Percentiles rank a stretch among this genome's conserved stretches.
These are phyloP conservation scores for Zaprionus gabonicus DNA, from an alignment of 1,140 invertebrate species.

Conservation along the genomic window DNA sequence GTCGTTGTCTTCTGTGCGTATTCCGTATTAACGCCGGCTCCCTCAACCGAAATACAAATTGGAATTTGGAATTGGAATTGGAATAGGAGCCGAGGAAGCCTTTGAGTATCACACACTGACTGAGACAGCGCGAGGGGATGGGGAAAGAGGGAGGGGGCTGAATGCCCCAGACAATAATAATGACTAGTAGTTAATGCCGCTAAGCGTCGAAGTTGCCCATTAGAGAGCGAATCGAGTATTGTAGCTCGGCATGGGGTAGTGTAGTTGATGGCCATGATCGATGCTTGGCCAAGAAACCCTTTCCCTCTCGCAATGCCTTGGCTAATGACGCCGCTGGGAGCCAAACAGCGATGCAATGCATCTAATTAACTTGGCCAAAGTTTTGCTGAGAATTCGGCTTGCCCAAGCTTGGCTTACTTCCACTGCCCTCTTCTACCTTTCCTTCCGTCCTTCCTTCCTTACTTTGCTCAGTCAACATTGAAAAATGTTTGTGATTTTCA, in stretches of 20 bases:
- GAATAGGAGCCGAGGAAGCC: slow-evolving; percentile 10
- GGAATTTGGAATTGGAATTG: slow-evolving; percentile 68
- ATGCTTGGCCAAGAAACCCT: slow-evolving; percentile 32
- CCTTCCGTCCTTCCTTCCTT: not conserved
- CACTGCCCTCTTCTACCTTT: not conserved
- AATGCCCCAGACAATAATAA: slow-evolving; percentile 77
- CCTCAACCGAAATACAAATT: slow-evolving; percentile 51
- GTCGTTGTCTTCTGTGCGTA: slow-evolving; percentile 41
- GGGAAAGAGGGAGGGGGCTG: not conserved
- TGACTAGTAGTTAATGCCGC: slow-evolving; percentile 76
- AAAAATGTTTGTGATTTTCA: slow-evolving; percentile 45
- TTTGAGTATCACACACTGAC: slow-evolving; percentile 31
- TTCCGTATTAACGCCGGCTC: slow-evolving; percentile 58
- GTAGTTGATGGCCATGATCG: slow-evolving; percentile 29
- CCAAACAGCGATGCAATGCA: slow-evolving; percentile 54
- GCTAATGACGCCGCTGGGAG: slow-evolving; percentile 69
- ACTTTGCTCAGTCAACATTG: slow-evolving; percentile 16
- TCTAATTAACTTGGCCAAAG: slow-evolving; percentile 64
- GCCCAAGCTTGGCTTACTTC: not conserved
- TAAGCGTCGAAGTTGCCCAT: slow-evolving; percentile 49
- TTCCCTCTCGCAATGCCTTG: not conserved
- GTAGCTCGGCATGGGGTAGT: not conserved
- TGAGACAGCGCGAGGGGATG: not conserved
- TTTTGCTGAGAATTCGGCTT: slow-evolving; percentile 6
- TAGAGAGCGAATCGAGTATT: not conserved